Conservation (phyloP, 2,797 vertebrate species). For the Sebastes melanostomus region DNA sequence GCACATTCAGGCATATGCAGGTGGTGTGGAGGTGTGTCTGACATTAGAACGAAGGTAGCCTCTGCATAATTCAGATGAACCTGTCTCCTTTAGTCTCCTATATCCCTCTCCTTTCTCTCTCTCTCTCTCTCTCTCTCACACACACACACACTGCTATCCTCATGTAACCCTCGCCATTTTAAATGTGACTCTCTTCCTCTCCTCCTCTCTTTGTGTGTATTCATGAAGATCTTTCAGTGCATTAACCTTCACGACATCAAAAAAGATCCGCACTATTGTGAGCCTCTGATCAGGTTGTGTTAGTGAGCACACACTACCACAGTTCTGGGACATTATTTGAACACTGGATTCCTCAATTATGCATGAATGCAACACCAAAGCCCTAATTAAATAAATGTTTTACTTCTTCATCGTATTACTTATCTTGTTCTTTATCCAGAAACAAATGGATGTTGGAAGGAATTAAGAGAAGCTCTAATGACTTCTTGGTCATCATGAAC, state of each 20-base stretch:
- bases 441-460: slow-evolving; percentile 49
- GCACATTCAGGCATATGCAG: slow-evolving; percentile 22
- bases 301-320: slow-evolving; percentile 5
- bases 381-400: slow-evolving; percentile 60
- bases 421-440: slow-evolving; percentile 47
- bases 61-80: slow-evolving; percentile 71
- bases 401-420: slow-evolving; percentile 52
- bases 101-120: slow-evolving; percentile 9
- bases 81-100: slow-evolving; percentile 61
- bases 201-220: background rate
- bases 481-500: slow-evolving; percentile 41
- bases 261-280: slow-evolving; percentile 22
- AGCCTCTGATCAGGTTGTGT: slow-evolving; percentile 24
- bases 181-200: slow-evolving; percentile 6
- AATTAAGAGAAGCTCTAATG: slow-evolving; percentile 58
- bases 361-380: slow-evolving; percentile 42
- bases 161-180: slow-evolving; percentile 18
- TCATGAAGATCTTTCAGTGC: slow-evolving; percentile 17
- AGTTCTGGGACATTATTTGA: slow-evolving; percentile 47
- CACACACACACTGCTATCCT: slow-evolving; percentile 17
- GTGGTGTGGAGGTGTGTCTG: slow-evolving; percentile 51
- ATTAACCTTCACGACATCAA: slow-evolving; percentile 43
- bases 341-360: slow-evolving; percentile 56
- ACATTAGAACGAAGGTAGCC: slow-evolving; percentile 64
- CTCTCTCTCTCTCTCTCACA: too few species aligned